These are phyloP conservation scores for Malurus cyaneus DNA, from an alignment of 2,113 vertebrate genomes.

Conservation along the genomic window DNA sequence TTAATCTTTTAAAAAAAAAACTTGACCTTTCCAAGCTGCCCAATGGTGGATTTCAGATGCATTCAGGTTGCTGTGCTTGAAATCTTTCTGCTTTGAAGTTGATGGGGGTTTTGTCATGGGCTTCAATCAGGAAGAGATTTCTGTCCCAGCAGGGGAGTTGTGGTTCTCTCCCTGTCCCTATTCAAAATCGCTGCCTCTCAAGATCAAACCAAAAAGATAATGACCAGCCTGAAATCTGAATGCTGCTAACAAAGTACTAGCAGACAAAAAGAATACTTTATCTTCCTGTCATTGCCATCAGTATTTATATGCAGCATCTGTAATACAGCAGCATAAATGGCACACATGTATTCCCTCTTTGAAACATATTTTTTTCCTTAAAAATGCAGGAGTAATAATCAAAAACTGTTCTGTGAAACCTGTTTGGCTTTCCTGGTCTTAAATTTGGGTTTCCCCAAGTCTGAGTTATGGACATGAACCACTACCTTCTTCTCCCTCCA, in stretches of 20 bases:
- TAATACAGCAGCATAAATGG: neutral
- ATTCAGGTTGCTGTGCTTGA: neutral
- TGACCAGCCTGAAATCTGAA: constrained; percentile 1
- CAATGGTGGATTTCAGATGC: neutral
- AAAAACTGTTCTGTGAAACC: neutral
- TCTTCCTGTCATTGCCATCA: neutral
- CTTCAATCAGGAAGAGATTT: constrained; percentile 27
- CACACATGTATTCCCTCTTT: neutral
- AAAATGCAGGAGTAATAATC: neutral
- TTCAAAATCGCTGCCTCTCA: neutral
- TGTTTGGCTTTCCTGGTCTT: neutral
- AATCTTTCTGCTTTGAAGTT: constrained; percentile 21
- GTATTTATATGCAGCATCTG: neutral
- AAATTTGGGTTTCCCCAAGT: neutral
- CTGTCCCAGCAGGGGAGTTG: neutral
- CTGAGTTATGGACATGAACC: neutral
- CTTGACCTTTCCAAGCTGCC: neutral
- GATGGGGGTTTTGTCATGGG: neutral
- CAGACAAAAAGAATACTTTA: neutral
- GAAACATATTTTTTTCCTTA: neutral
- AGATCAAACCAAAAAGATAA: constrained; percentile 3
- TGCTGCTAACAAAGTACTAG: neutral
- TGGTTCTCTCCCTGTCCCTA: neutral
- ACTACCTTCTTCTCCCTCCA: neutral
- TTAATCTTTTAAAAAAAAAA: neutral